Conservation (phyloP, 2,888 invertebrate species). For the Sesamia inferens region DNA sequence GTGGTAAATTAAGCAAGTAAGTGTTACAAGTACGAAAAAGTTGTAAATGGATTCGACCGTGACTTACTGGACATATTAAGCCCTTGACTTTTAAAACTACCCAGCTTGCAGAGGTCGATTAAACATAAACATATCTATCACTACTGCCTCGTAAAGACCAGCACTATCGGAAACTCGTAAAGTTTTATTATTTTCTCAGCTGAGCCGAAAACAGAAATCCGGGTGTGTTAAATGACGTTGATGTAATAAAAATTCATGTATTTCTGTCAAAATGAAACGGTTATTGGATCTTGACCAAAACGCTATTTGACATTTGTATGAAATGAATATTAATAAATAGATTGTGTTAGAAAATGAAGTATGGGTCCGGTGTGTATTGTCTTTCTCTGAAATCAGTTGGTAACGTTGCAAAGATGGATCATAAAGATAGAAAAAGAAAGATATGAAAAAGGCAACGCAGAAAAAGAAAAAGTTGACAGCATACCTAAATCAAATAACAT, state of each 20-base stretch:
- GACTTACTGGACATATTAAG: constrained; percentile 35
- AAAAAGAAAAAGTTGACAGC: not conserved
- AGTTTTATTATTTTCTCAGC: constrained; percentile 42
- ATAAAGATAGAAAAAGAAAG: no score
- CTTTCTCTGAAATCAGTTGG: not conserved
- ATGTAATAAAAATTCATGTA: constrained; percentile 38
- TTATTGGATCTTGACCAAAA: constrained; percentile 30
- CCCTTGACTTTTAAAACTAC: constrained; percentile 61
- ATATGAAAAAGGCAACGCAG: not conserved
- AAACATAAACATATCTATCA: constrained; percentile 28
- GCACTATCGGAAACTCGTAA: constrained; percentile 54
- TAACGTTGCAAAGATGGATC: not conserved
- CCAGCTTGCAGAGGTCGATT: constrained; percentile 39
- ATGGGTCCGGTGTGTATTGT: not conserved
- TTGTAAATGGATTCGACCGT: constrained; percentile 39
- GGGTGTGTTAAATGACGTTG: constrained; percentile 27
- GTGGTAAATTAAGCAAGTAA: constrained; percentile 4
- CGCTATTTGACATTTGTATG: constrained; percentile 16
- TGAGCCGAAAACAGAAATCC: constrained; percentile 32
- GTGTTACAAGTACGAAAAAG: constrained; percentile 40
- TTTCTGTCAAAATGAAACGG: constrained; percentile 49
- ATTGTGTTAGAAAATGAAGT: constrained; percentile 5
- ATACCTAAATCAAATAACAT: not conserved
- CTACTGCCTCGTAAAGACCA: constrained; percentile 47
- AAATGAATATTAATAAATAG: constrained; percentile 11